These are phyloP conservation scores for Podarcis raffonei DNA, from an alignment of 2,113 vertebrate genomes.

Conservation along the genomic window DNA sequence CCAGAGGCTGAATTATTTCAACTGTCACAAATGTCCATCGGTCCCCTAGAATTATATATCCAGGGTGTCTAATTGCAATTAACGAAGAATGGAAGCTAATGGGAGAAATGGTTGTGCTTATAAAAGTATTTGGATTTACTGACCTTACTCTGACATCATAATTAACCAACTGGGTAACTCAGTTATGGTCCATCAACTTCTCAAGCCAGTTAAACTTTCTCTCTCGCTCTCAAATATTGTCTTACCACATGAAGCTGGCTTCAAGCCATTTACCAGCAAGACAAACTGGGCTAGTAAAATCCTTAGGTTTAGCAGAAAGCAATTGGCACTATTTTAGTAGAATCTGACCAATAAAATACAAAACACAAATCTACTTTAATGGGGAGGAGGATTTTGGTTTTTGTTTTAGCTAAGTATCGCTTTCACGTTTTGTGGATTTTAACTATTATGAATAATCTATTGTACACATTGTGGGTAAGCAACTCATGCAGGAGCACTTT, in stretches of 20 bases:
- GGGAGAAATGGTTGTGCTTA: constrained; percentile 46
- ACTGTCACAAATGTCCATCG: not conserved
- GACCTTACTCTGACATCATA: constrained; percentile 55
- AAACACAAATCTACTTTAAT: constrained; percentile 56
- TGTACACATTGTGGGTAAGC: not conserved
- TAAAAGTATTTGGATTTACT: constrained; percentile 53
- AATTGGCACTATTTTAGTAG: constrained; percentile 49
- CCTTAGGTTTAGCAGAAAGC: constrained; percentile 67
- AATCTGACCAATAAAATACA: constrained; percentile 67
- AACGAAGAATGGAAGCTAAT: constrained; percentile 45
- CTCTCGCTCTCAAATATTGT: constrained; percentile 42
- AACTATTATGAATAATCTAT: not conserved
- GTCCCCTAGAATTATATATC: constrained; percentile 26
- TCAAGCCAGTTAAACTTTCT: constrained; percentile 52
- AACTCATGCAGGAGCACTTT: not conserved
- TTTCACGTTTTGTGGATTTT: not conserved
- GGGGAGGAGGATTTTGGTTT: not conserved
- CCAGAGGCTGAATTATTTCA: constrained; percentile 8
- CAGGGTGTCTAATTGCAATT: constrained; percentile 41
- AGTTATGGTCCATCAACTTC: constrained; percentile 62
- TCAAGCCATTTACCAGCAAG: constrained; percentile 59
- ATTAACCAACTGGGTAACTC: constrained; percentile 51
- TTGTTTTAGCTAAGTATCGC: not conserved
- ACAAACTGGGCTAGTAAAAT: constrained; percentile 70
- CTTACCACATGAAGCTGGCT: constrained; percentile 69